Conservation (phyloP, 2,797 vertebrate species). For the Melanotaenia maccullochi region DNA sequence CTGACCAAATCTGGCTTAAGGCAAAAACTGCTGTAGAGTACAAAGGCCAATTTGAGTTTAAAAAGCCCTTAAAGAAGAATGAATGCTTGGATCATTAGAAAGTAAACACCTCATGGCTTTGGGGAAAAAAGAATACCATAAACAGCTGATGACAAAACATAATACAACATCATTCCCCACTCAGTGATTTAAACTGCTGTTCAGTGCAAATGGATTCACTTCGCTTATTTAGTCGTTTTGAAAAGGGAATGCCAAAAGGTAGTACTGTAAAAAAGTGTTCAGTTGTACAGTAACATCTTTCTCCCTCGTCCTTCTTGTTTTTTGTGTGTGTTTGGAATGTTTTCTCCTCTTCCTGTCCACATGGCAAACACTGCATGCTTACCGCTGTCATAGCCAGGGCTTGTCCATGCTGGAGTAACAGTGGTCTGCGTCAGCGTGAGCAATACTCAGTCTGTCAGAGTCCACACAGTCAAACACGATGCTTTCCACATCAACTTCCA, state of each 20-base stretch:
- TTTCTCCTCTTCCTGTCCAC: conserved; percentile 44
- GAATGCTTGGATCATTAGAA: conserved; percentile 28
- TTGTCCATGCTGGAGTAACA: conserved; percentile 89
- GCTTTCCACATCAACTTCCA: conserved; percentile 91
- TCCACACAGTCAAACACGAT: conserved; percentile 84
- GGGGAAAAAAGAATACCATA: neutral
- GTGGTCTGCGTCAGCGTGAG: conserved; percentile 86
- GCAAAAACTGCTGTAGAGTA: conserved; percentile 56
- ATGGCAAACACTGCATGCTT: neutral
- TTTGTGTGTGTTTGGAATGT: conserved; percentile 73
- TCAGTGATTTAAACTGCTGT: conserved; percentile 68
- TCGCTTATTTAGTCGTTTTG: conserved; percentile 56
- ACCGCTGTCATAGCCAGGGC: conserved; percentile 83
- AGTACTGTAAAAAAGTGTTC: conserved; percentile 38
- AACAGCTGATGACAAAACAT: conserved; percentile 2
- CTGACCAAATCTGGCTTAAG: conserved; percentile 66
- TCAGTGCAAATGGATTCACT: conserved; percentile 74
- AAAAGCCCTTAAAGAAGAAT: conserved; percentile 40
- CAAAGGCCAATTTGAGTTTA: conserved; percentile 46
- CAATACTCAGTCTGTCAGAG: conserved; percentile 81
- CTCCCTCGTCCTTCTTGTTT: conserved; percentile 32
- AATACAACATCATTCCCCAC: conserved; percentile 55
- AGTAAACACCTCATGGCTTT: conserved; percentile 50
- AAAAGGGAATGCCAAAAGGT: conserved; percentile 34
- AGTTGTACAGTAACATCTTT: conserved; percentile 61